These are phyloP conservation scores for Caenorhabditis japonica DNA, from an alignment of 2,888 invertebrate genomes.

Conservation along the genomic window DNA sequence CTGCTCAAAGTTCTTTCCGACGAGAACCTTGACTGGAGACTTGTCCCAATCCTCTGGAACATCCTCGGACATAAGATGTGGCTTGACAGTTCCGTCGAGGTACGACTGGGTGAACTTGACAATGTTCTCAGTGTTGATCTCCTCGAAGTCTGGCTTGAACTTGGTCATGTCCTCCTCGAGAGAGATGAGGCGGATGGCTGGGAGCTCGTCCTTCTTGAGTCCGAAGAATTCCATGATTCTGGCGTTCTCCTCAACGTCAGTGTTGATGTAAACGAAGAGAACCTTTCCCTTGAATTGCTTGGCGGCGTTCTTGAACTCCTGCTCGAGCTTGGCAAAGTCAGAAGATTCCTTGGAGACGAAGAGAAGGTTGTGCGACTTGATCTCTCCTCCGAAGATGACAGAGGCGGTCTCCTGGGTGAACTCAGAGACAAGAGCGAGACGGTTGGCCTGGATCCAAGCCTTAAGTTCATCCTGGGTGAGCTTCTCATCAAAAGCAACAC, in stretches of 20 bases:
- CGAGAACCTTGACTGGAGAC: slow-evolving; percentile 90
- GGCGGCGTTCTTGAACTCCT: slow-evolving; percentile 87
- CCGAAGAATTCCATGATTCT: slow-evolving; percentile 99
- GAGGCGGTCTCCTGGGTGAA: slow-evolving; percentile 84
- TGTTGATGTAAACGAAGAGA: slow-evolving; percentile 94
- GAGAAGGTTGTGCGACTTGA: slow-evolving; percentile 94
- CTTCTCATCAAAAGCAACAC: slow-evolving; percentile 72
- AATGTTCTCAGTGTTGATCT: slow-evolving; percentile 83
- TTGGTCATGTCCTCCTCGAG: slow-evolving; percentile 97
- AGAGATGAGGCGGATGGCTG: slow-evolving; percentile 84
- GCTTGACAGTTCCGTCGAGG: slow-evolving; percentile 92
- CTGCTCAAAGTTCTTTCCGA: slow-evolving; percentile 92
- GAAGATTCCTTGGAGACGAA: slow-evolving; percentile 90
- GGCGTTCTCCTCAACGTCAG: slow-evolving; percentile 94
- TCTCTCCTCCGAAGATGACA: slow-evolving; percentile 97
- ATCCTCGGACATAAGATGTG: slow-evolving; percentile 93
- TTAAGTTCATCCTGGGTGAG: slow-evolving; percentile 60
- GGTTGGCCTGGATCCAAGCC: slow-evolving; percentile 76
- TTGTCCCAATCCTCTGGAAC: slow-evolving; percentile 97
- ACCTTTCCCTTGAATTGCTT: slow-evolving; percentile 91
- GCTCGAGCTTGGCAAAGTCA: slow-evolving; percentile 87
- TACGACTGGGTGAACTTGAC: slow-evolving; percentile 89
- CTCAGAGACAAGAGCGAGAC: slow-evolving; percentile 77
- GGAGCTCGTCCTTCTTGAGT: slow-evolving; percentile 88
- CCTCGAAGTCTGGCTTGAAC: slow-evolving; percentile 87